A percentile compares a stretch with the other conserved stretches of the same genome.
phyloP scores from a whole-genome alignment of 2,797 vertebrate species.

The Chaunax sp. region DNA sequence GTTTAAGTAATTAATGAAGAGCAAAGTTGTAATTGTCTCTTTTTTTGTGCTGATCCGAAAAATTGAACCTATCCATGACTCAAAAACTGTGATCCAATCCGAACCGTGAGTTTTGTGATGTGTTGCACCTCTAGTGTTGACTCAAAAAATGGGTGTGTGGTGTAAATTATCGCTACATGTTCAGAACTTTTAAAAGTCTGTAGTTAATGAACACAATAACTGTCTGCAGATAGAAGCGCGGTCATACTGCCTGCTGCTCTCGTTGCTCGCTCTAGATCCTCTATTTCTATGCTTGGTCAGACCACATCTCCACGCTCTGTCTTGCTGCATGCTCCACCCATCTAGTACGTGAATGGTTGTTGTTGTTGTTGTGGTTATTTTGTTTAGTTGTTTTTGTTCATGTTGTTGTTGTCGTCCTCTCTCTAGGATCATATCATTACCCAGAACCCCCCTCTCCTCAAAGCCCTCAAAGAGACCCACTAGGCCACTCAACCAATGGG shows the following conservation, averaged over 20 bases:
- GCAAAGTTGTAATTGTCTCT: no score
- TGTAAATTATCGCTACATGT: no score
- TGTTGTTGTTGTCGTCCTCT: constrained; percentile 99
- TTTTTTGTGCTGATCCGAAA: no score
- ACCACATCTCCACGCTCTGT: constrained; percentile 67
- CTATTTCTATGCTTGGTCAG: constrained; percentile 56
- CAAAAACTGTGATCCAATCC: no score
- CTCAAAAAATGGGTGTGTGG: no score
- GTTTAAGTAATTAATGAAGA: no score
- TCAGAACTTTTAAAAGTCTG: no score
- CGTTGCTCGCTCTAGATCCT: constrained; percentile 48
- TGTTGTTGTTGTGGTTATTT: constrained; percentile 87
- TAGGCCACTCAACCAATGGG: constrained; percentile 89
- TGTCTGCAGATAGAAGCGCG: no score
- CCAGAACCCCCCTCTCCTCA: constrained; percentile 99
- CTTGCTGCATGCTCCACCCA: constrained; percentile 76
- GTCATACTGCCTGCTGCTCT: neutral
- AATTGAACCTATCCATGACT: no score
- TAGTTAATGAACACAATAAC: no score
- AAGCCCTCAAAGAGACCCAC: constrained; percentile 99
- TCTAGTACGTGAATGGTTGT: constrained; percentile 79
- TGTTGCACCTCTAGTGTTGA: no score
- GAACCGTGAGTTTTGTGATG: no score
- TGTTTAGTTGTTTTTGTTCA: constrained; percentile 91
- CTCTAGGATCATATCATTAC: constrained; percentile 99